Evolutionary conservation across 2,113 vertebrate species (phyloP).

Genomic region (Leucoraja erinaceus): DNA sequence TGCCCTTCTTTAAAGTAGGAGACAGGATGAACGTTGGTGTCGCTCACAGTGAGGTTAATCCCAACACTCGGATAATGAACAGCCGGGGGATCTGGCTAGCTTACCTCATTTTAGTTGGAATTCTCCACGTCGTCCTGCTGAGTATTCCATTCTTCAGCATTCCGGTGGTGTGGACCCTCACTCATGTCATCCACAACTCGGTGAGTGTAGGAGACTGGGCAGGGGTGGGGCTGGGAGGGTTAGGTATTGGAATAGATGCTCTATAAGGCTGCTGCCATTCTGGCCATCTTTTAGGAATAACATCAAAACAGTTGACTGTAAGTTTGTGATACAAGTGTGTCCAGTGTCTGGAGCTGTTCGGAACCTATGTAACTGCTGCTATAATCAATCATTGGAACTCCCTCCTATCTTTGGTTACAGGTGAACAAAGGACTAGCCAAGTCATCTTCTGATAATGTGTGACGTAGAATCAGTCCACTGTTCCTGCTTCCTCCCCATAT

Average conservation of each 20-base stretch:
- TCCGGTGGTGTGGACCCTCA: constrained; percentile 85
- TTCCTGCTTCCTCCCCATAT: too few species aligned
- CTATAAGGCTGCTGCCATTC: not conserved
- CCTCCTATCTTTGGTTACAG: not conserved
- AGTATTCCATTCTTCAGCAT: constrained; percentile 90
- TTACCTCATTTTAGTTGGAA: constrained; percentile 73
- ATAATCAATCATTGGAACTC: not conserved
- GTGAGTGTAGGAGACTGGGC: constrained; percentile 54
- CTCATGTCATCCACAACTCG: constrained; percentile 90
- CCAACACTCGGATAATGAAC: constrained; percentile 89
- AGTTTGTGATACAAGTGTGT: too few species aligned
- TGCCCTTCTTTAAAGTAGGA: constrained; percentile 29
- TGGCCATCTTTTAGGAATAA: not conserved
- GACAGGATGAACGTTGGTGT: constrained; percentile 87
- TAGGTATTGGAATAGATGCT: not conserved
- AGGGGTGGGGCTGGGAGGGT: not conserved
- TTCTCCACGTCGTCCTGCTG: constrained; percentile 76
- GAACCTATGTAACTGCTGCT: not conserved
- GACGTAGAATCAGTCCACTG: too few species aligned
- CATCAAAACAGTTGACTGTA: too few species aligned
- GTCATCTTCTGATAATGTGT: not conserved
- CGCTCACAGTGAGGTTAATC: constrained; percentile 92
- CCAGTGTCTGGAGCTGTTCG: too few species aligned
- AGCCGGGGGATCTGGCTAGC: constrained; percentile 88
- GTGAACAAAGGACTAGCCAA: not conserved